Conservation (phyloP, 2,888 invertebrate genomes). For the Perithous albicinctus region DNA sequence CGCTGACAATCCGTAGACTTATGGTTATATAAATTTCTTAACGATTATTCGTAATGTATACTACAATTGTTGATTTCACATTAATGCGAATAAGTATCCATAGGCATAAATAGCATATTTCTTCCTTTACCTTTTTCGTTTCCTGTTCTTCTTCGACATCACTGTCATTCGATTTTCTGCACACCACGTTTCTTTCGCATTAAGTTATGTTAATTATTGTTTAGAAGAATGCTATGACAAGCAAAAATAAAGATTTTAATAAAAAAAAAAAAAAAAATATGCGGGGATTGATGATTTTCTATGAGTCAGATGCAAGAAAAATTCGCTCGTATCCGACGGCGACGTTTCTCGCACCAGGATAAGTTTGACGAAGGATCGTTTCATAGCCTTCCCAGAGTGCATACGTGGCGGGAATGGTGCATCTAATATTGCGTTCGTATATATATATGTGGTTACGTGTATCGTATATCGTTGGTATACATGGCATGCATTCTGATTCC, state of each 20-base stretch:
- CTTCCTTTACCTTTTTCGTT: slow-evolving; percentile 20
- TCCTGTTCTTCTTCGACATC: slow-evolving; percentile 48
- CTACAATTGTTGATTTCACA: slow-evolving; percentile 58
- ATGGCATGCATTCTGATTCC: slow-evolving; percentile 37
- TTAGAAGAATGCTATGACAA: slow-evolving; percentile 79
- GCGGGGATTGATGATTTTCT: not conserved
- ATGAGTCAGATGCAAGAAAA: not conserved
- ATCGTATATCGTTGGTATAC: slow-evolving; percentile 26
- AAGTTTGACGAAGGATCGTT: slow-evolving; percentile 13
- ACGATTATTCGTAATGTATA: slow-evolving; percentile 54
- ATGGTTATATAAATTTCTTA: slow-evolving; percentile 25
- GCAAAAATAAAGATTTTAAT: slow-evolving; percentile 81
- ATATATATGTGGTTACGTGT: not conserved
- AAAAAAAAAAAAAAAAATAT: slow-evolving; percentile 70
- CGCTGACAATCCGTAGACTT: slow-evolving; percentile 16
- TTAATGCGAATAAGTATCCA: slow-evolving; percentile 50
- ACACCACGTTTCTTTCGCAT: slow-evolving; percentile 72
- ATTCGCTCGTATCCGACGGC: not conserved
- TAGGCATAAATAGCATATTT: not conserved
- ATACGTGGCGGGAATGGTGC: slow-evolving; percentile 6
- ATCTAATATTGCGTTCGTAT: slow-evolving; percentile 26
- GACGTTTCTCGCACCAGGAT: slow-evolving; percentile 4
- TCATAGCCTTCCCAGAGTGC: slow-evolving; percentile 2
- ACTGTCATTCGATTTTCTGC: slow-evolving; percentile 25
- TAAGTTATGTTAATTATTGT: slow-evolving; percentile 81